phyloP scores from a whole-genome alignment of 92 coral and sea anemone genomes.

The Montipora capitata region DNA sequence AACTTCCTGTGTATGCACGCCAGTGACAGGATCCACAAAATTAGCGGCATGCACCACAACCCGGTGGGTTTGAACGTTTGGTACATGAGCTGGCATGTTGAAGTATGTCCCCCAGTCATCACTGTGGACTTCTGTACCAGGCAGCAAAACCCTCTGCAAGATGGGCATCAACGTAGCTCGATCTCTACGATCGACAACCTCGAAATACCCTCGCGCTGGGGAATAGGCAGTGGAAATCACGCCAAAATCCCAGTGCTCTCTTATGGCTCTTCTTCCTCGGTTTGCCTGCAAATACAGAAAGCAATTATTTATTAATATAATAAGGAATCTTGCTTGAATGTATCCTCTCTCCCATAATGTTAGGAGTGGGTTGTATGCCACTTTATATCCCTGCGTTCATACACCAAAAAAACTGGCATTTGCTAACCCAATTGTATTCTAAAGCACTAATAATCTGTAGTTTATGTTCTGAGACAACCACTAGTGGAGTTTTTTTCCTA shows the following conservation, averaged over 20 bases:
- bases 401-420: background rate
- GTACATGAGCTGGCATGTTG: background rate
- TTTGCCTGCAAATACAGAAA: background rate
- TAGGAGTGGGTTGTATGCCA: background rate
- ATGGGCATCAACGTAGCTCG: background rate
- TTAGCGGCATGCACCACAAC: constrained; percentile 15
- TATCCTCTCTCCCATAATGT: background rate
- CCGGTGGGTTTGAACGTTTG: background rate
- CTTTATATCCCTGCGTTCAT: background rate
- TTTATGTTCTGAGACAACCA: background rate
- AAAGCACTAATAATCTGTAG: too few relatives aligned
- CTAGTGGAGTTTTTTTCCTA: background rate
- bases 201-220: background rate
- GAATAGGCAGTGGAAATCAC: background rate
- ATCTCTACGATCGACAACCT: background rate
- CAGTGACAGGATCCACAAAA: background rate
- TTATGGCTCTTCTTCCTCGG: constrained; percentile 5
- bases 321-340: background rate
- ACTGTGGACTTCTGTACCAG: too few relatives aligned
- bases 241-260: background rate
- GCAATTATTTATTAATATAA: background rate
- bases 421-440: too few relatives aligned
- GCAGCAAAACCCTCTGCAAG: too few relatives aligned
- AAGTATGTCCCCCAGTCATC: too few relatives aligned
- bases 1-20: constrained; percentile 3